These are phyloP conservation scores for Lamellibrachia luymesi DNA, from an alignment of 1,140 invertebrate genomes.

Conservation along the genomic window DNA sequence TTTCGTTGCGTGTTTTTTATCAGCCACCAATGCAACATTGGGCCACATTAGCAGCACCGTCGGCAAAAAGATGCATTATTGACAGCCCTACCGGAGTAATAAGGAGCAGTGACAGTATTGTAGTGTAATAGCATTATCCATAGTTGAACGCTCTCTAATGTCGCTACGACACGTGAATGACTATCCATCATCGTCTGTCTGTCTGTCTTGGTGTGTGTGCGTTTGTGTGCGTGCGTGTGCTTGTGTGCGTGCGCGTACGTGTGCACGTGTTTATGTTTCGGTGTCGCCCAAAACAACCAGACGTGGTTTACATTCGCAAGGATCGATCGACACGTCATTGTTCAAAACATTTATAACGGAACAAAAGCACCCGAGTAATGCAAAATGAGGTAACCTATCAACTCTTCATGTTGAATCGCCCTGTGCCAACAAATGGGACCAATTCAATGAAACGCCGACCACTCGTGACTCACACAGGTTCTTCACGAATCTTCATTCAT, in stretches of 20 bases:
- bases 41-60: neutral
- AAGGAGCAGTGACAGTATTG: neutral
- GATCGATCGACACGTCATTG: too few relatives aligned
- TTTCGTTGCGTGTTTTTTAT: neutral
- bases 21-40: neutral
- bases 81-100: neutral
- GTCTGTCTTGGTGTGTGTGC: neutral
- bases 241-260: too few relatives aligned
- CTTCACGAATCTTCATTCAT: neutral
- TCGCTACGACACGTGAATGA: neutral
- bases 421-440: neutral
- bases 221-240: neutral
- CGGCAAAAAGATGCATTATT: neutral
- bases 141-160: neutral
- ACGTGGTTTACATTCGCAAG: too few relatives aligned
- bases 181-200: too few relatives aligned
- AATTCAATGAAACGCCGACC: neutral
- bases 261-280: neutral
- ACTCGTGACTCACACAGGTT: neutral
- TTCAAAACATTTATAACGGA: too few relatives aligned
- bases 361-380: too few relatives aligned
- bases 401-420: too few relatives aligned
- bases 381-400: too few relatives aligned
- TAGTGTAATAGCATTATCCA: neutral
- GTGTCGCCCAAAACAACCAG: too few relatives aligned